Conservation (phyloP, 2,113 vertebrate genomes). For the Sinocyclocheilus grahami region DNA sequence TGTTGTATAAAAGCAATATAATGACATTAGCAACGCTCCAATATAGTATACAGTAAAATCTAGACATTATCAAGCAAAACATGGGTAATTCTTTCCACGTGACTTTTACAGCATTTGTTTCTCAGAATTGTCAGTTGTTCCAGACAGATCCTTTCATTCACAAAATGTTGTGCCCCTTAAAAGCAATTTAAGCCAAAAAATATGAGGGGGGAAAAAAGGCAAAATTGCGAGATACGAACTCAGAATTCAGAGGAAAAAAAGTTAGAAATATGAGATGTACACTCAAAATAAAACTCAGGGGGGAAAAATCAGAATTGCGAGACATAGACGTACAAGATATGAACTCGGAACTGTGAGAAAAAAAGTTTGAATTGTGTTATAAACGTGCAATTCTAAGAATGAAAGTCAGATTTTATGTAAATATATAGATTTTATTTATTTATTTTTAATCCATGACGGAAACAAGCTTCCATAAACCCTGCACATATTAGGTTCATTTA, state of each 20-base stretch:
- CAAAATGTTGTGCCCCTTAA: neutral
- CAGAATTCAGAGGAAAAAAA: neutral
- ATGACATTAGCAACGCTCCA: no score
- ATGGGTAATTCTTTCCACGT: neutral
- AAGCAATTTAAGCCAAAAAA: neutral
- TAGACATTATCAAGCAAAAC: no score
- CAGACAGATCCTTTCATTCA: neutral
- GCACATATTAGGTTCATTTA: no score
- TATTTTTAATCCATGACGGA: no score
- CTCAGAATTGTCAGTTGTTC: neutral
- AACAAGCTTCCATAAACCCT: no score
- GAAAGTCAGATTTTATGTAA: neutral
- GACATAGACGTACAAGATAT: neutral
- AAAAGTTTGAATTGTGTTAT: neutral
- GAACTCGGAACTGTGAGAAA: neutral
- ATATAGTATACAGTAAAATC: no score
- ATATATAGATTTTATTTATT: neutral
- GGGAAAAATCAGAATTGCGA: neutral
- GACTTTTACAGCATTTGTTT: neutral
- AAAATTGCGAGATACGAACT: neutral
- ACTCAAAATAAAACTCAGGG: no score
- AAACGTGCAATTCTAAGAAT: no score
- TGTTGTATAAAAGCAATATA: no score
- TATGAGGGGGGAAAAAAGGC: neutral
- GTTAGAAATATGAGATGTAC: no score